Evolutionary conservation across 2,888 invertebrate species (phyloP).

Genomic region (Drosophila nr. medialis): DNA sequence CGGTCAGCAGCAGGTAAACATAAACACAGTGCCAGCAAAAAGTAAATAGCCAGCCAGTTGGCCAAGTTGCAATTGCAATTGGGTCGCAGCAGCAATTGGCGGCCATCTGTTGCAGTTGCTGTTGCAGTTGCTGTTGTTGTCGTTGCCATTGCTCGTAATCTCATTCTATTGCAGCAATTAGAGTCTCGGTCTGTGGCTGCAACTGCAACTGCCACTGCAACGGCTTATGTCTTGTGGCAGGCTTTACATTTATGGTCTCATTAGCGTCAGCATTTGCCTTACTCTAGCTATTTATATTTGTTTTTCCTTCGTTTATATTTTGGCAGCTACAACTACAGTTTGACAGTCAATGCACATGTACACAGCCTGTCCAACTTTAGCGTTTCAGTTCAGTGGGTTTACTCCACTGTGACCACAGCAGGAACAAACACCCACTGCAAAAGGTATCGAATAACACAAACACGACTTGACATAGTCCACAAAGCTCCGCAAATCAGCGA

Average conservation of each 20-base stretch:
- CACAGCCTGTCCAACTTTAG: conserved; percentile 9
- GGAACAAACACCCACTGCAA: conserved; percentile 38
- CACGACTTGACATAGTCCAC: conserved; percentile 38
- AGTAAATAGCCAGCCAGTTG: conserved; percentile 66
- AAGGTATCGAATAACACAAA: conserved; percentile 53
- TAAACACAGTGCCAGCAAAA: conserved; percentile 67
- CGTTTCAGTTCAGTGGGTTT: conserved; percentile 23
- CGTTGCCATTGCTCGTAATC: conserved; percentile 56
- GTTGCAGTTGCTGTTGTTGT: conserved; percentile 34
- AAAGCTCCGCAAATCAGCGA: not conserved
- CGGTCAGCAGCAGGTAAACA: conserved; percentile 62
- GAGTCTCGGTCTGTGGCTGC: conserved; percentile 53
- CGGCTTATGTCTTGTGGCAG: conserved; percentile 41
- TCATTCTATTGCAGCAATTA: conserved; percentile 75
- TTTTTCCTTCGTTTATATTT: conserved; percentile 35
- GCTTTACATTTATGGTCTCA: conserved; percentile 71
- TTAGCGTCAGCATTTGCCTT: conserved; percentile 65
- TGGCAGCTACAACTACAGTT: conserved; percentile 35
- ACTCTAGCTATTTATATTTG: conserved; percentile 19
- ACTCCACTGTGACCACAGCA: conserved; percentile 9
- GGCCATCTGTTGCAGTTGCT: conserved; percentile 70
- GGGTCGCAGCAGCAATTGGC: conserved; percentile 67
- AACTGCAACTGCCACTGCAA: conserved; percentile 7
- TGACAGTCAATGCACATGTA: conserved; percentile 9
- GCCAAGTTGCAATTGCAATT: conserved; percentile 63